Percentiles rank a stretch among this genome's conserved stretches.
phyloP scores from a whole-genome alignment of 2,888 invertebrate genomes.

The Monoplex corrugatus region DNA sequence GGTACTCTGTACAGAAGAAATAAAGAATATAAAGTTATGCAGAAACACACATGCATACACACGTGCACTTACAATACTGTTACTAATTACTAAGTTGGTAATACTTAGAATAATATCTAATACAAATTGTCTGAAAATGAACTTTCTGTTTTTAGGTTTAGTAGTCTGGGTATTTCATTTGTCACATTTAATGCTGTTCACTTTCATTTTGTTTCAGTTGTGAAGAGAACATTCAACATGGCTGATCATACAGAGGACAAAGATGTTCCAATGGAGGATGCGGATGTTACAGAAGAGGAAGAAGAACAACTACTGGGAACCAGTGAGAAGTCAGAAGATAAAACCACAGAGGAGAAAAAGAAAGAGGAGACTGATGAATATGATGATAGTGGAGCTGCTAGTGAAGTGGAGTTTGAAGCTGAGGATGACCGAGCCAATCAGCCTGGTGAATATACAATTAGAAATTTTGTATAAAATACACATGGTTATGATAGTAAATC shows the following conservation, averaged over 20 bases:
- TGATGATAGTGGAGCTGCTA: constrained; percentile 35
- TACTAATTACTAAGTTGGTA: too few species aligned
- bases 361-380: neutral
- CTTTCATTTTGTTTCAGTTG: neutral
- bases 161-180: too few species aligned
- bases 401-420: constrained; percentile 20
- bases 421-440: constrained; percentile 29
- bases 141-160: too few species aligned
- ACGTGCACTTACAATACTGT: too few species aligned
- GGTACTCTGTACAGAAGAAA: too few species aligned
- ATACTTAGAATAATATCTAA: too few species aligned
- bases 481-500: too few species aligned
- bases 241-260: constrained; percentile 37
- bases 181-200: too few species aligned
- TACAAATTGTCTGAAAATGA: too few species aligned
- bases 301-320: constrained; percentile 37
- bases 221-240: neutral
- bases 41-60: too few species aligned
- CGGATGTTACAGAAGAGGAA: constrained; percentile 21
- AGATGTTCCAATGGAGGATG: constrained; percentile 45
- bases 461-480: too few species aligned
- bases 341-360: neutral
- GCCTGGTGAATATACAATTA: neutral
- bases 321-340: constrained; percentile 33
- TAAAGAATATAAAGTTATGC: too few species aligned